phyloP scores from a whole-genome alignment of 2,113 vertebrate species.

The Rhagologus leucostigma region DNA sequence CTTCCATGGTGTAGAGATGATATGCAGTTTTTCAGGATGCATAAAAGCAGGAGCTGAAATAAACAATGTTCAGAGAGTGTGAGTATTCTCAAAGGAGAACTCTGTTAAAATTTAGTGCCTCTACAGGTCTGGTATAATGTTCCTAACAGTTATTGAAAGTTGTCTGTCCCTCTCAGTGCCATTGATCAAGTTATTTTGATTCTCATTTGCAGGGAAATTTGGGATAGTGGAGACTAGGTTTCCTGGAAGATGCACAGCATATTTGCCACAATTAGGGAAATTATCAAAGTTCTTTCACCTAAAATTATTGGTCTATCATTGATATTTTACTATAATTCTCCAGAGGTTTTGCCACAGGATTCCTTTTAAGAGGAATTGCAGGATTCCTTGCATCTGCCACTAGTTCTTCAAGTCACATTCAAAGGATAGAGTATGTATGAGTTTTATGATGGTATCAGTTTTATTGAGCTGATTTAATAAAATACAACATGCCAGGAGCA shows the following conservation, averaged over 20 bases:
- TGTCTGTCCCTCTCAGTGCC: not conserved
- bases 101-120: not conserved
- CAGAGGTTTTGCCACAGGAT: not conserved
- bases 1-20: not conserved
- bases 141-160: not conserved
- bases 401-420: not conserved
- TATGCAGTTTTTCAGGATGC: not conserved
- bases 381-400: not conserved
- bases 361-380: not conserved
- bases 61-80: not conserved
- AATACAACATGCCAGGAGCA: not conserved
- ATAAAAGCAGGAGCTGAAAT: not conserved
- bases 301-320: not conserved
- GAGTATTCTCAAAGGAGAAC: not conserved
- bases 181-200: not conserved
- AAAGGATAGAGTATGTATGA: not conserved
- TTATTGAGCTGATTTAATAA: constrained; percentile 12
- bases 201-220: not conserved
- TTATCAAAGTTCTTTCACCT: not conserved
- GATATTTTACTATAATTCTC: not conserved
- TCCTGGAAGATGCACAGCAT: not conserved
- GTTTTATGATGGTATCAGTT: not conserved
- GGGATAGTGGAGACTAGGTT: not conserved
- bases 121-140: not conserved
- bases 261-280: not conserved